phyloP scores from a whole-genome alignment of 2,113 vertebrate genomes.

The Epinephelus fuscoguttatus region DNA sequence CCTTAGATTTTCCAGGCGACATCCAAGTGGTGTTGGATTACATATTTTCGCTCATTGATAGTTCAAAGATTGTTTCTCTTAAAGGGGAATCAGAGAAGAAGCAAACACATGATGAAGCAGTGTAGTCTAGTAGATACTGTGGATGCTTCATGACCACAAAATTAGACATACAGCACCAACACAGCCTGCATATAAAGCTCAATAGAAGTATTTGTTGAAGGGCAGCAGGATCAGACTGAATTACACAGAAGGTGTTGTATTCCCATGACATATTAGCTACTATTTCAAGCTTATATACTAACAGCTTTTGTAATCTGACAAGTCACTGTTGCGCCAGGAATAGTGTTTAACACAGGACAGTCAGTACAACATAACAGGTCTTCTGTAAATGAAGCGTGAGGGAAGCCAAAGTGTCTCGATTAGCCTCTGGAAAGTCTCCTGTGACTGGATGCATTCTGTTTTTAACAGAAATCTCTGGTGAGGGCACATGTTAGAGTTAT shows the following conservation, averaged over 20 bases:
- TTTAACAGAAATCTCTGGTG: conserved; percentile 1
- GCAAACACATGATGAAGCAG: conserved; percentile 84
- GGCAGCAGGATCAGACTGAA: not conserved
- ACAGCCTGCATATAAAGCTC: not conserved
- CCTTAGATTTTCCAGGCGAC: not conserved
- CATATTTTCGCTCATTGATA: not conserved
- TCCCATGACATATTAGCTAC: conserved; percentile 13
- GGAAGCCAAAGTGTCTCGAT: conserved; percentile 86
- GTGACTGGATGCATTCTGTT: not conserved
- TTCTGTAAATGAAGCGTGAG: conserved; percentile 86
- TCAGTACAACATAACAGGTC: conserved; percentile 13
- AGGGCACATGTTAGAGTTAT: conserved; percentile 25
- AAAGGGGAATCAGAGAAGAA: conserved; percentile 77
- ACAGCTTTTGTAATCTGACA: not conserved
- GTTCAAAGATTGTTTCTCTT: conserved; percentile 61
- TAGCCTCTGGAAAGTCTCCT: conserved; percentile 69
- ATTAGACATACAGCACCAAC: not conserved
- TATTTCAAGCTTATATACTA: conserved; percentile 4
- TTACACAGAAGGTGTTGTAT: not conserved
- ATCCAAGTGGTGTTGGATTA: not conserved
- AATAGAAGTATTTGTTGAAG: not conserved
- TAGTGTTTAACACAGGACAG: conserved; percentile 15
- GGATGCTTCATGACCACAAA: not conserved
- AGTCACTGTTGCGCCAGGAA: conserved; percentile 2
- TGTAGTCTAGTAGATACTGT: conserved; percentile 76